These are phyloP conservation scores for Drosophila sp. DNA, from an alignment of 1,140 invertebrate species.

Conservation along the genomic window DNA sequence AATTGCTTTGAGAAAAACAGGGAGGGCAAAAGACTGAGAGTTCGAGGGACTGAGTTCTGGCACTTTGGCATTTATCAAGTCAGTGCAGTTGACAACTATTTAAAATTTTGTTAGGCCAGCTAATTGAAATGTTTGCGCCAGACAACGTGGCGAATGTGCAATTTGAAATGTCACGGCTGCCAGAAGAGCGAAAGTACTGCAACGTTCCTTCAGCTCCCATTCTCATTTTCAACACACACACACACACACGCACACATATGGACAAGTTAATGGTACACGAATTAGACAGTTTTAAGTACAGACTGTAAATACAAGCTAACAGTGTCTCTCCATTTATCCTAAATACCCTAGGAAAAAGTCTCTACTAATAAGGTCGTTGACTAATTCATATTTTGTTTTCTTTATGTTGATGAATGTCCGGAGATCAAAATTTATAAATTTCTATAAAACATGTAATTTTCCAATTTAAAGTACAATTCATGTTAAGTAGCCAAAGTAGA, in stretches of 20 bases:
- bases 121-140: slow-evolving; percentile 73
- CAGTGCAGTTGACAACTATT: slow-evolving; percentile 68
- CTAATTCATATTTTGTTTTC: too few relatives aligned
- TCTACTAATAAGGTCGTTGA: too few relatives aligned
- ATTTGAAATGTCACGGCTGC: slow-evolving; percentile 55
- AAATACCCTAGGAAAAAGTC: too few relatives aligned
- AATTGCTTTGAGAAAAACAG: not conserved
- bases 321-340: too few relatives aligned
- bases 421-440: too few relatives aligned
- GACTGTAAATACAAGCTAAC: too few relatives aligned
- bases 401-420: too few relatives aligned
- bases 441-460: too few relatives aligned
- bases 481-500: too few relatives aligned
- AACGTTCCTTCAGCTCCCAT: not conserved
- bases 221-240: too few relatives aligned
- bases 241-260: slow-evolving; percentile 5
- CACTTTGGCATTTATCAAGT: slow-evolving; percentile 76
- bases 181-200: slow-evolving; percentile 1
- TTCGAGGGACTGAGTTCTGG: not conserved
- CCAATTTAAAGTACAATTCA: too few relatives aligned
- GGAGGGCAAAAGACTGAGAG: not conserved
- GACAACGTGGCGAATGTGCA: slow-evolving; percentile 50
- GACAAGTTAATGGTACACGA: not conserved
- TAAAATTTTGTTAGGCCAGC: slow-evolving; percentile 61
- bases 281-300: slow-evolving; percentile 3